Percentiles rank a stretch among this genome's conserved stretches.
phyloP scores from a whole-genome alignment of 2,888 invertebrate genomes.

The Drosophila antonietae region DNA sequence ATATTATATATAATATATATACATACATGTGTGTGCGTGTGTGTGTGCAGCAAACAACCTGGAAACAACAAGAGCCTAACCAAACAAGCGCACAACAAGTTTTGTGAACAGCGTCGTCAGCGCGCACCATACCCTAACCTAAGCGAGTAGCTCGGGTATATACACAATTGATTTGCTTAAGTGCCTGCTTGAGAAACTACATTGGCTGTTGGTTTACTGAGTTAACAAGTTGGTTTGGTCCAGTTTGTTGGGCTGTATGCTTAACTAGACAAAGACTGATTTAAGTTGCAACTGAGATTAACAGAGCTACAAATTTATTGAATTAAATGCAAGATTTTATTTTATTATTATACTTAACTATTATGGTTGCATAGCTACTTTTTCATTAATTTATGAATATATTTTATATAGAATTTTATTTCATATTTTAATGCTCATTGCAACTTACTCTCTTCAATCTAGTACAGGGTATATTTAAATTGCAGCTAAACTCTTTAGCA shows the following conservation, averaged over 20 bases:
- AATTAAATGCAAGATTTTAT: no score
- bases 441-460: neutral
- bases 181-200: neutral
- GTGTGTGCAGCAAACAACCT: slow-evolving; percentile 43
- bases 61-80: slow-evolving; percentile 45
- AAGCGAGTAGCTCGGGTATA: slow-evolving; percentile 8
- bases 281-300: no score
- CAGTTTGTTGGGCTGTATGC: neutral
- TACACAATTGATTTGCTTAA: neutral
- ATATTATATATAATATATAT: slow-evolving; percentile 9
- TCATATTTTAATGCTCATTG: neutral
- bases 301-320: no score
- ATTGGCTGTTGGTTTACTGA: neutral
- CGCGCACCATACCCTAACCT: slow-evolving; percentile 32
- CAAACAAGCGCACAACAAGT: slow-evolving; percentile 61
- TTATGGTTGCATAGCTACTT: no score
- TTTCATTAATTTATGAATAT: neutral
- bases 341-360: no score
- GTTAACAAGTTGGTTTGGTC: neutral
- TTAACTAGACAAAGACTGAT: no score
- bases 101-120: slow-evolving; percentile 58
- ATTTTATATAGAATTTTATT: neutral
- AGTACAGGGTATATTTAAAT: neutral
- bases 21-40: neutral
- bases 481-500: neutral